Base-by-base conservation (phyloP, 2,113 vertebrate genomes). In the Riparia riparia region DNA sequence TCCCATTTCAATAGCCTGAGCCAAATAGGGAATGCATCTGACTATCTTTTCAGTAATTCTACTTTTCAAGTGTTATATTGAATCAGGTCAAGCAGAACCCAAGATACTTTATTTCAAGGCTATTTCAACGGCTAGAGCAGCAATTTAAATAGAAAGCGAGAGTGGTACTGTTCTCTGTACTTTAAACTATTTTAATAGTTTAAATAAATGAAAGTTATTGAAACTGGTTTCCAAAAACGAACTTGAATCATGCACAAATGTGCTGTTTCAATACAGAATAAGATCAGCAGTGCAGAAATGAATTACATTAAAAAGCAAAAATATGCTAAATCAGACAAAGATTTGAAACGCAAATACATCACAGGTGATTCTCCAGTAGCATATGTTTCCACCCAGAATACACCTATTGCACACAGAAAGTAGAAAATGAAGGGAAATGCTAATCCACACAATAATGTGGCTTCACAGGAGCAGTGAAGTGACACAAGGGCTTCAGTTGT, bases 141-240 rank as follows among this genome's bases (percentile, higher is more conserved):
- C 68, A 94, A 82, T 94, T 82, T 83, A 85, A 96, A 94, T 93
- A 94, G 79, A 82, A 92, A 95, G 91, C 9, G 32, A 95, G 61
- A 94, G 47, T 31, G 31, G 72, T 82, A 76, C 58, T 68, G 63
- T 61, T 76, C 93, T 47, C 78, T 53, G 44, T 91, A 96, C 96
- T 96, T 97, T 82, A 93, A 98, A 96, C 45, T 84, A 88, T 81
- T 82, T 92, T 97, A 89, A 95, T 93, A 96, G 68, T 92, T 97
- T 93, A 97, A 97, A 68, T 95, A 95, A 97, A 96, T 93, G 89
- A 94, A 95, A 96, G 66, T 95, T 96, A 95, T 96, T 97, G 84
- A 96, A 97, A 87, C 91, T 54, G 28, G 73, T 79, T 95, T 86
- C 76, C 69, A 95, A 92, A 96, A 92, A 87, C 0, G 54, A 95